These are phyloP conservation scores for Phortica okadai DNA, from an alignment of 2,888 invertebrate genomes.

Conservation along the genomic window DNA sequence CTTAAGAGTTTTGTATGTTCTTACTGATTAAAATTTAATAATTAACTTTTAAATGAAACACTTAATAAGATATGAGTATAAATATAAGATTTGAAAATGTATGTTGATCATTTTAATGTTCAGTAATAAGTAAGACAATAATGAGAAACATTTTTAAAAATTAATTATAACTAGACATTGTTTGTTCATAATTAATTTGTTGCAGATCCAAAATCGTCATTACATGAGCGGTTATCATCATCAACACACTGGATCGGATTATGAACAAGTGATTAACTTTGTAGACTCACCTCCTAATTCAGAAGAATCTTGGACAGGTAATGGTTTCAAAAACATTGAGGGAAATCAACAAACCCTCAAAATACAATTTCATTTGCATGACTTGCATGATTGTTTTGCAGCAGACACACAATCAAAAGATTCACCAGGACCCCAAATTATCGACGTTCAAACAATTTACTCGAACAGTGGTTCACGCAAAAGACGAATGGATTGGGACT, in stretches of 20 bases:
- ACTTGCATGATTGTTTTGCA: conserved; percentile 39
- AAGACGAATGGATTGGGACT: conserved; percentile 77
- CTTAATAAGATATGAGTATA: too few species aligned
- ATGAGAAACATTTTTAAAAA: too few species aligned
- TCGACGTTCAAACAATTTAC: conserved; percentile 75
- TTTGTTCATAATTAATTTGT: neutral
- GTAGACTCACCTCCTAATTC: conserved; percentile 77
- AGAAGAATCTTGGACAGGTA: conserved; percentile 77
- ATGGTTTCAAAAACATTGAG: conserved; percentile 40
- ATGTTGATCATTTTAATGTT: too few species aligned
- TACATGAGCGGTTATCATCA: conserved; percentile 71
- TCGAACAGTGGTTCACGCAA: conserved; percentile 73
- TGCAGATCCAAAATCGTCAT: conserved; percentile 65
- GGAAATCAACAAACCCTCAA: conserved; percentile 30
- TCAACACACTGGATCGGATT: conserved; percentile 73
- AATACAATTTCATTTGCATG: conserved; percentile 33
- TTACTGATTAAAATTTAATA: too few species aligned
- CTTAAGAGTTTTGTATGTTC: too few species aligned
- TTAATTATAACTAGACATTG: too few species aligned
- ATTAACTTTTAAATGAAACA: too few species aligned
- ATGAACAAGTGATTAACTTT: conserved; percentile 76
- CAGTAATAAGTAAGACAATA: too few species aligned
- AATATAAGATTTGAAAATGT: too few species aligned
- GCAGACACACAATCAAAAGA: conserved; percentile 72
- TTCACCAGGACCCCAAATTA: conserved; percentile 73